Conservation (phyloP, 2,888 invertebrate genomes). For the Itoplectis maculator region DNA sequence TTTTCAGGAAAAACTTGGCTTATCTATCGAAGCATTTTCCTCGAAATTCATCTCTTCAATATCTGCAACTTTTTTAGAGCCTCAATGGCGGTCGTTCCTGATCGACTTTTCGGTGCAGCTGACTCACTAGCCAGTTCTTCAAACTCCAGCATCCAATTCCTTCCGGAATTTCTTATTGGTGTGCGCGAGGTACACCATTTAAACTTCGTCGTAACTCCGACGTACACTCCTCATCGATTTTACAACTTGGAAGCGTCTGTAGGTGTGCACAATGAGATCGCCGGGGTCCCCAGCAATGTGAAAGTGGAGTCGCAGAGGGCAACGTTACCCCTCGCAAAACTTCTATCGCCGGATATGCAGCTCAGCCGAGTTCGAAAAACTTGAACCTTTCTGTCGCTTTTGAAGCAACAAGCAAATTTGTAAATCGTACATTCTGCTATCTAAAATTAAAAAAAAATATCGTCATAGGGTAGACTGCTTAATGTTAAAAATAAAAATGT, state of each 20-base stretch:
- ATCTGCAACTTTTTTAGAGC: background rate
- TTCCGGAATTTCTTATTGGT: conserved; percentile 21
- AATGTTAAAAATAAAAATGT: no score
- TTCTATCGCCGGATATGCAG: background rate
- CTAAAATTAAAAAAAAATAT: background rate
- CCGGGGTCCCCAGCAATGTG: background rate
- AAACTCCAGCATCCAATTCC: conserved; percentile 3
- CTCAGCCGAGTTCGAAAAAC: background rate
- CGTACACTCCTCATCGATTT: conserved; percentile 22
- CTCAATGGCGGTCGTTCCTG: background rate
- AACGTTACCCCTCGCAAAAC: background rate
- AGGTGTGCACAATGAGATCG: background rate
- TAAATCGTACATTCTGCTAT: background rate
- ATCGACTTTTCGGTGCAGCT: conserved; percentile 12
- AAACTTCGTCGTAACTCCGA: conserved; percentile 40
- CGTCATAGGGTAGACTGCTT: no score
- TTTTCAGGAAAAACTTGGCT: background rate
- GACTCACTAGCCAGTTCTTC: background rate
- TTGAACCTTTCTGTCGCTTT: background rate
- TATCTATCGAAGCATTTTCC: background rate
- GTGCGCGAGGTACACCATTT: conserved; percentile 25
- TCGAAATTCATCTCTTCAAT: background rate
- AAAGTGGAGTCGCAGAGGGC: conserved; percentile 1
- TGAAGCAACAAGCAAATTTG: background rate
- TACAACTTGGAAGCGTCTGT: conserved; percentile 30